phyloP scores from a whole-genome alignment of 2,888 invertebrate species.

The Pocota personata region DNA sequence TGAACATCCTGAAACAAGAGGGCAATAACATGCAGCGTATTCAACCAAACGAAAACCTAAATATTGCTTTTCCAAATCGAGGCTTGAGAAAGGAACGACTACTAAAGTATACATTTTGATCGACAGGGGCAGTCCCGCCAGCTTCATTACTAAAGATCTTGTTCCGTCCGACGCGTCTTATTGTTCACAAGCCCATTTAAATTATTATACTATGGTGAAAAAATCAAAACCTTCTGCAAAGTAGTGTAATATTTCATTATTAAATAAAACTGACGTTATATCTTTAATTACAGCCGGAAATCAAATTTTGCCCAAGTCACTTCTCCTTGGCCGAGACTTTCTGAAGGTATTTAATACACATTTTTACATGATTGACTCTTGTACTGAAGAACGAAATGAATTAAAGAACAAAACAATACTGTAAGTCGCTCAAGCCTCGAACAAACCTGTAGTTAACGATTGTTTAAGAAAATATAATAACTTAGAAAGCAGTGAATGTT shows the following conservation, averaged over 20 bases:
- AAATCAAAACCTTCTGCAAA: background rate
- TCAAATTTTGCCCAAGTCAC: background rate
- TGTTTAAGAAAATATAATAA: background rate
- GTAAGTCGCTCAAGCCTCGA: background rate
- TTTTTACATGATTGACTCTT: background rate
- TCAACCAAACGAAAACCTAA: background rate
- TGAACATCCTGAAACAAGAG: background rate
- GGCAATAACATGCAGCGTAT: background rate
- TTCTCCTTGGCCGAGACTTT: slow-evolving; percentile 1
- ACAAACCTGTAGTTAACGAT: background rate
- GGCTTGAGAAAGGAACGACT: background rate
- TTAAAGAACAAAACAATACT: background rate
- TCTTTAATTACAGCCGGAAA: too few species aligned
- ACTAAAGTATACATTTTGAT: background rate
- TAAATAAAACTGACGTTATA: too few species aligned
- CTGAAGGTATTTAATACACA: background rate
- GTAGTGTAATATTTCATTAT: too few species aligned
- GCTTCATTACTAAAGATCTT: background rate
- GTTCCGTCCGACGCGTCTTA: too few species aligned
- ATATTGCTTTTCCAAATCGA: background rate
- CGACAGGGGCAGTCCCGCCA: slow-evolving; percentile 2
- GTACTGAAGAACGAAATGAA: background rate
- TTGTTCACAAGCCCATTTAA: background rate
- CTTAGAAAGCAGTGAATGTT: background rate
- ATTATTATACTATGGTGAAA: background rate